phyloP scores from a whole-genome alignment of 2,888 invertebrate genomes.

The Autographa pulchrina region DNA sequence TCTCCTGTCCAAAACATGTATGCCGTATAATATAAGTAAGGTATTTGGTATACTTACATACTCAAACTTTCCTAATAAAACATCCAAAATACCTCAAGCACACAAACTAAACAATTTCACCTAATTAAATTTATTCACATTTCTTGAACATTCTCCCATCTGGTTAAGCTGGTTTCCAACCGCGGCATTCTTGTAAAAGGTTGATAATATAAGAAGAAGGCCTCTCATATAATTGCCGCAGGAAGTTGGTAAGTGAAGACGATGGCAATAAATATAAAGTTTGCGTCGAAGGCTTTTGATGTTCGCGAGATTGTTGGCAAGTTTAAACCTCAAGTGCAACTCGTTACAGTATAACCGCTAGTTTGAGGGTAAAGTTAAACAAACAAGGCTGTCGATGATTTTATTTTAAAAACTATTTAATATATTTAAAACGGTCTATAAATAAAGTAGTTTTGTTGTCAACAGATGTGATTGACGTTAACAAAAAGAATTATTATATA shows the following conservation, averaged over 20 bases:
- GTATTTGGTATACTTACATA: background rate
- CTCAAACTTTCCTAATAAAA: background rate
- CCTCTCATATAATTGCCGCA: conserved; percentile 26
- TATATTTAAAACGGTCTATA: too few species aligned
- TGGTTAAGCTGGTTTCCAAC: background rate
- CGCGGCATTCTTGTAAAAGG: conserved; percentile 3
- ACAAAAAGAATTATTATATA: too few species aligned
- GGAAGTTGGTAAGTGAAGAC: conserved; percentile 27
- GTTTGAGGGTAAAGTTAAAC: conserved; percentile 22
- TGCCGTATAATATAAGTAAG: too few species aligned
- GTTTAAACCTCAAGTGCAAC: conserved; percentile 50
- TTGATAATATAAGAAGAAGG: conserved; percentile 3
- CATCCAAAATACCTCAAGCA: background rate
- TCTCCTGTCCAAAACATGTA: too few species aligned
- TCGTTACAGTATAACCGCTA: conserved; percentile 43
- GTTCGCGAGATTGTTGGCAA: conserved; percentile 40
- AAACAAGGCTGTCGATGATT: background rate
- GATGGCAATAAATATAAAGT: conserved; percentile 50
- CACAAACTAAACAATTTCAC: conserved; percentile 1
- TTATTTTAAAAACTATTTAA: too few species aligned
- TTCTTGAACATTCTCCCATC: background rate
- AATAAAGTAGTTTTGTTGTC: too few species aligned
- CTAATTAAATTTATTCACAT: background rate
- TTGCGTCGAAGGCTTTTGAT: conserved; percentile 40
- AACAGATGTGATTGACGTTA: too few species aligned